Evolutionary conservation across 2,113 vertebrate genomes (phyloP), one percentile per base, ranked within the genome.

Genomic region (Pseudorectes ferrugineus): DNA sequence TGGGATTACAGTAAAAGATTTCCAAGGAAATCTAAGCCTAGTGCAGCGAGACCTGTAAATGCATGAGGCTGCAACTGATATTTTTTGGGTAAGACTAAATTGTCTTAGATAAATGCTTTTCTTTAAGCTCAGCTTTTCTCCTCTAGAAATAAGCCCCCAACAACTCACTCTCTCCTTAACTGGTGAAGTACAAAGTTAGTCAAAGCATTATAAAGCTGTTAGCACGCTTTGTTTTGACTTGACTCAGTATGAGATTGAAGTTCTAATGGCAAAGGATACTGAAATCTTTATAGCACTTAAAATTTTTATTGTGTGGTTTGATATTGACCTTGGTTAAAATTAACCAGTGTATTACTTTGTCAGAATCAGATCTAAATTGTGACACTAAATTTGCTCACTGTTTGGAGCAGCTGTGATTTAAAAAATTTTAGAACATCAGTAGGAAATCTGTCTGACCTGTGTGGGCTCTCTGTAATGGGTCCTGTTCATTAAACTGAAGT

Each of bases 241-340:
- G 42, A 42, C 20, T 83, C 0, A 0, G 5, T 63, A n/a, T 70
- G 65, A 86, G n/a, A 48, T 62, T 67, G 13, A 88, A 91, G 20
- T 95, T 83, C 58, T 95, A 36, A 51, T 91, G 66, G 73, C 66
- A 96, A 92, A 91, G 61, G 74, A 96, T 74, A 61, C 91, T 66
- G 57, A 92, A 92, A 58, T 51, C 49, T 90, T 96, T 22, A 61
- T 20, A 96, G 95, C 97, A 95, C 92, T 97, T 97, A 95, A 91
- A 68, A 40, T 55, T 73, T 94, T 91, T 96, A 61, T 92, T 97
- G 65, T 97, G 52, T 84, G 84, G 49, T 93, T 95, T 93, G 80
- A 79, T 92, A 92, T 54, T 94, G 88, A 96, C 43, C 42, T 63
- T 57, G 78, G 59, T 96, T 96, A 91, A 96, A 94, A 85, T 94